Base-by-base conservation (phyloP, 2,113 vertebrate species). In the Tragelaphus strepsiceros region DNA sequence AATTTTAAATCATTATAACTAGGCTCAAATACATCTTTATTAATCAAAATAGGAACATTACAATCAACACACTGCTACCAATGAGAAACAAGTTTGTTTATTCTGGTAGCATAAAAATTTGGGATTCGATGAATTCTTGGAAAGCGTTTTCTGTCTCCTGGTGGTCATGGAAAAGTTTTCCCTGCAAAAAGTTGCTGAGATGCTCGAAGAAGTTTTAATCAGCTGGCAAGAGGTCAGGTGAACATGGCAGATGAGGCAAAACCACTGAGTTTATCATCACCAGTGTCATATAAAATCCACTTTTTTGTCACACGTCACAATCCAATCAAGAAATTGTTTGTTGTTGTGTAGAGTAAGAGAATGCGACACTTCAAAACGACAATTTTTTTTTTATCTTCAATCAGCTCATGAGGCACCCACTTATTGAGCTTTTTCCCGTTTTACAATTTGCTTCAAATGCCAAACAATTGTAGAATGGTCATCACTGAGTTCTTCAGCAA, bases 351-450 rank as follows among this genome's bases (percentile, higher is more conserved):
- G 71, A 77, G 24, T 77, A 77, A 77, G 35, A 77, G 22, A 43
- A 71, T n/a, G n/a, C 0, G 3, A 43, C 39, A 43, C 39, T 77
- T 26, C 22, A 77, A 43, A 77, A 43, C 0, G 12, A 43, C 22
- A 9, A 11, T 30, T 77, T 43, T 43, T 39, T 22, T 43, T 39
- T 1, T 1, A 64, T 19, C 43, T 77, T 43, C 6, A 6, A 14
- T 43, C 39, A 77, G 21, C 39, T 77, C 39, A 43, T 26, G 35
- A 43, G 71, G 12, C 39, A 77, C 12, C 11, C 35, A 14, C 22
- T 77, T 43, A 43, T 43, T 43, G 71, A 43, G 71, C 39, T 77
- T 77, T 77, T 77, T 43, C 39, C 71, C 71, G 5, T 43, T 77
- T 43, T 43, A 43, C 39, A 77, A 26, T 77, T 77, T 77, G 71